Evolutionary conservation across 35 echinoderm and acorn worm species (phyloP), one percentile per base, ranked within the genome.

Genomic region (Ophiothrix spiculata): DNA sequence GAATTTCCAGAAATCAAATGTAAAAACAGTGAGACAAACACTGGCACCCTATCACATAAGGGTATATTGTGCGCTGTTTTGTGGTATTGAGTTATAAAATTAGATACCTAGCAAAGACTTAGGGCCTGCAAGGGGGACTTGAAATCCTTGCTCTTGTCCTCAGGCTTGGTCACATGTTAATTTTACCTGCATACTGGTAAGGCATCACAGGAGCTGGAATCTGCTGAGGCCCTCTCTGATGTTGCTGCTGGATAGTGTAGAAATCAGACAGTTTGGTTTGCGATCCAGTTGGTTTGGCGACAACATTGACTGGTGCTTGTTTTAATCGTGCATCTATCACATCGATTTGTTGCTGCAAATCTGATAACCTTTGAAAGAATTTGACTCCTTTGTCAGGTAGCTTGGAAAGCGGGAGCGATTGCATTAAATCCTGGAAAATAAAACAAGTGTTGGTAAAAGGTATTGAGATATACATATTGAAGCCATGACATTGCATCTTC

Each of bases 181-280:
- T 32, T 74, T 80, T 36, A 99, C 96, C 92, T 77, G 96, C 96
- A 89, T 91, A 94, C 75, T 99, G 96, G 33, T 99, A 94, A 6
- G 86, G 36, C 76, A 89, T 78, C 3, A 69, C 60, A 69, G 17
- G 60, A 25, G 60, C 60, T 69, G 60, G 60, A 4, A 69, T n/a
- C 25, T 69, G 60, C 4, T 25, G 2, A 69, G 60, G 60, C 23
- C 60, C 60, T 10, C 60, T 69, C 1, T 49, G 32, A 83, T 32
- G 64, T 77, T 45, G 17, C 10, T 69, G 87, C 25, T 83, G 54
- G 79, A 29, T 39, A 16, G 21, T 86, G 84, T 31, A 76, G 64
- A 56, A 39, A 54, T 6, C 42, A 15, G 60, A 63, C 82, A 85
- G 56, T 19, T 33, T 85, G 1, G 4, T n/a, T 73, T 69, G 35